These are phyloP conservation scores for Notechis scutatus DNA, from an alignment of 2,113 vertebrate species.

Conservation along the genomic window DNA sequence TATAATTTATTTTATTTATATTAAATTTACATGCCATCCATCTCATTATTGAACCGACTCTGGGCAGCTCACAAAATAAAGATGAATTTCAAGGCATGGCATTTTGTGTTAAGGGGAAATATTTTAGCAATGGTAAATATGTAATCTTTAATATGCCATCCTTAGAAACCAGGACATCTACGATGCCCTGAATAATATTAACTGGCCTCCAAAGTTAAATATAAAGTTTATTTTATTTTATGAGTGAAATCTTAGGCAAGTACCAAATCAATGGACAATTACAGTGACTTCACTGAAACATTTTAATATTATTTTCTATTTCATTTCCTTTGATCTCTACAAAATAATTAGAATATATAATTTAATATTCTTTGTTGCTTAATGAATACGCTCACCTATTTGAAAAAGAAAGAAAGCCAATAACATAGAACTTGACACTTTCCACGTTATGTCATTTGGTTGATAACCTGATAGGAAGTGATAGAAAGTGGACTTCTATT, in stretches of 20 bases:
- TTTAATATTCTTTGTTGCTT: neutral
- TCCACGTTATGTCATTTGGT: neutral
- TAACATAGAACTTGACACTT: neutral
- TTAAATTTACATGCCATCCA: neutral
- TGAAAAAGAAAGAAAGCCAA: neutral
- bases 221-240: neutral
- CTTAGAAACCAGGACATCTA: neutral
- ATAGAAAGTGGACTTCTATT: neutral
- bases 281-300: neutral
- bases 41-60: neutral
- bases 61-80: neutral
- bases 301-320: neutral
- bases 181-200: neutral
- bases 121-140: neutral
- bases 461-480: neutral
- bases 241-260: neutral
- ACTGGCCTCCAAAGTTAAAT: neutral
- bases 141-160: neutral
- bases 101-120: neutral
- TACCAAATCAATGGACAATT: neutral
- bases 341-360: neutral
- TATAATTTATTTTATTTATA: neutral
- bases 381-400: neutral
- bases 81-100: neutral
- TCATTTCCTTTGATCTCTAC: neutral